Conservation (phyloP, 2,113 vertebrate genomes). For the Menidia beryllina region DNA sequence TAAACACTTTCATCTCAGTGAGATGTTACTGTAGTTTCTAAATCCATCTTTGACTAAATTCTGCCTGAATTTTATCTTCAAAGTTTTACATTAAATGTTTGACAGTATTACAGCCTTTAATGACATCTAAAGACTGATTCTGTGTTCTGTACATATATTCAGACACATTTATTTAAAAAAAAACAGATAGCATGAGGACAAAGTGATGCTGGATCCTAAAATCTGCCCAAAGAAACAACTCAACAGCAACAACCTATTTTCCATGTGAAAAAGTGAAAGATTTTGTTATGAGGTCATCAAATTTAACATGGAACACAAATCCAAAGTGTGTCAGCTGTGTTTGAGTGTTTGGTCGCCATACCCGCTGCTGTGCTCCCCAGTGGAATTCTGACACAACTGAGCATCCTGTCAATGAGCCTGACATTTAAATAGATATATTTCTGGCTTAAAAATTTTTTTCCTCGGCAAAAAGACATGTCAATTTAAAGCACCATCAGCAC, state of each 20-base stretch:
- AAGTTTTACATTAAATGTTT: conserved; percentile 5
- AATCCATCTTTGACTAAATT: conserved; percentile 20
- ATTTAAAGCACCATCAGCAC: too few species aligned
- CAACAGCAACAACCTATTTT: not conserved
- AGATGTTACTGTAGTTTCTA: conserved; percentile 26
- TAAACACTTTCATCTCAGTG: conserved; percentile 28
- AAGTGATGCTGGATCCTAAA: too few species aligned
- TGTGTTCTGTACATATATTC: not conserved
- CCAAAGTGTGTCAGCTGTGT: too few species aligned
- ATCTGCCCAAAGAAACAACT: too few species aligned
- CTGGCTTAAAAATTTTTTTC: too few species aligned
- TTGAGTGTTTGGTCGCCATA: not conserved
- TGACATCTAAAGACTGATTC: not conserved
- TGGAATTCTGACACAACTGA: not conserved
- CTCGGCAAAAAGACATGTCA: too few species aligned
- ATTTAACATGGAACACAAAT: too few species aligned
- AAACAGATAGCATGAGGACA: not conserved
- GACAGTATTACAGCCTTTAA: not conserved
- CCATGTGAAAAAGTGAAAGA: not conserved
- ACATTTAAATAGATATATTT: too few species aligned
- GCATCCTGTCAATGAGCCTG: not conserved
- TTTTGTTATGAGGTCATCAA: too few species aligned
- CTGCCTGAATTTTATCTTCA: conserved; percentile 28
- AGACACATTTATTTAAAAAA: too few species aligned
- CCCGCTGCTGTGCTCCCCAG: too few species aligned